Evolutionary conservation across 2,888 invertebrate genomes (phyloP), one percentile per base, ranked within the genome.

Genomic region (Odontocerum albicorne): DNA sequence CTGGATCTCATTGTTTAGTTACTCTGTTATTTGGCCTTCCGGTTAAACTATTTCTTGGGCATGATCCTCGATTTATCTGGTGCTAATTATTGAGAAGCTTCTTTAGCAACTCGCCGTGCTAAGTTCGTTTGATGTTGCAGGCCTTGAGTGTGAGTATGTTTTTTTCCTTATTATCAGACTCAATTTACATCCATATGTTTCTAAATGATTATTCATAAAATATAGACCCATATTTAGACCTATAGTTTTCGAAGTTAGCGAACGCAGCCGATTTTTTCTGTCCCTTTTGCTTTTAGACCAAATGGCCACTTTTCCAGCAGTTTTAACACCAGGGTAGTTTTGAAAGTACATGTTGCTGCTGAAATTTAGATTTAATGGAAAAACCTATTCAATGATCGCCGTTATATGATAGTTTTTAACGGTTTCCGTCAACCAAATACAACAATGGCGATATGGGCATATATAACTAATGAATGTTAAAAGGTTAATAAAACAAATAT

Each of bases 201-300:
- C 87, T 64, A 97, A 81, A 77, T 99, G 99, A 79, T 99, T 99
- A 85, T 97, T 96, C 99, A 99, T 99, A 82, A 99, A 99, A 84
- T 99, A 99, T 0, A 99, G 99, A 83, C 99, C 99, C 74, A 99
- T 99, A 70, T 96, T 95, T 17, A 99, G 80, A 72, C 99, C 99
- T 57, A 99, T 99, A 0, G 99, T 99, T 72, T 99, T 99, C 54
- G 99, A 76, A 17, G 99, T 99, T 40, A 99, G 82, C 72, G 97
- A 97, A 8, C 98, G 84, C 20, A 98, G 83, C 51, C 98, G 85
- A 72, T 99, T 98, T 62, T 97, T 84, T 32, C 99, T 85, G 69
- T 99, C 99, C 50, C 97, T 82, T 74, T 99, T 99, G 60, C 94
- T 92, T 77, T 99, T 98, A 0, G 97, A 96, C 90, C 96, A 96